phyloP scores from a whole-genome alignment of 2,113 vertebrate genomes.

The Daboia siamensis region DNA sequence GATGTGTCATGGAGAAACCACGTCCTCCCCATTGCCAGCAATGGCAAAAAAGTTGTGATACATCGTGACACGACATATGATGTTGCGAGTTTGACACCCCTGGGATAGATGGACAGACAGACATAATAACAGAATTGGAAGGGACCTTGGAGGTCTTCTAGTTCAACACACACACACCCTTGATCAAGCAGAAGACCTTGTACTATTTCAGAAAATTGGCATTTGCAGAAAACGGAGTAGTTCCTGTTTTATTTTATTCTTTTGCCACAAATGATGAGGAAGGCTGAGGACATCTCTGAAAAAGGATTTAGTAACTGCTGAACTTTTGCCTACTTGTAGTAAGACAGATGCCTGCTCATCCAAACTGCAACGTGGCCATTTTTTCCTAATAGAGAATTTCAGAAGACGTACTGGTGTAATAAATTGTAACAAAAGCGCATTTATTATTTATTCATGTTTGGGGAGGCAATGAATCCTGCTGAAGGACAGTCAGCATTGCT shows the following conservation, averaged over 20 bases:
- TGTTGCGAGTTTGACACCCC: too few relatives aligned
- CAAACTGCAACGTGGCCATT: conserved; percentile 29
- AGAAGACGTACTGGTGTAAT: conserved; percentile 56
- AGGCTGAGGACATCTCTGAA: neutral
- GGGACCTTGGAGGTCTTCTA: neutral
- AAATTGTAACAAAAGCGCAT: conserved; percentile 54
- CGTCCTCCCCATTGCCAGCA: too few relatives aligned
- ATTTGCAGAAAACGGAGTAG: neutral
- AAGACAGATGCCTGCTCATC: conserved; percentile 45
- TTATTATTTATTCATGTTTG: conserved; percentile 49
- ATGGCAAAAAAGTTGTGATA: too few relatives aligned
- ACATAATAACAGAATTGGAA: neutral
- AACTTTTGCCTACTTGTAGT: conserved; percentile 21
- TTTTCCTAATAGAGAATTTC: conserved; percentile 62
- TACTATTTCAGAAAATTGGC: neutral
- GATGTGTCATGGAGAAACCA: too few relatives aligned
- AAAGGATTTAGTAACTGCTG: neutral
- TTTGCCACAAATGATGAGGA: neutral
- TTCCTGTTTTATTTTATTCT: neutral
- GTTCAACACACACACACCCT: neutral
- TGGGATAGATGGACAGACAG: too few relatives aligned
- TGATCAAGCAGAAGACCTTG: too few relatives aligned
- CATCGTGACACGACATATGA: too few relatives aligned
- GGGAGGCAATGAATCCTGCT: conserved; percentile 51
- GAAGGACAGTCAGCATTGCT: conserved; percentile 56